Base-by-base conservation (phyloP, 2,113 vertebrate species). In the Oryzias celebensis region DNA sequence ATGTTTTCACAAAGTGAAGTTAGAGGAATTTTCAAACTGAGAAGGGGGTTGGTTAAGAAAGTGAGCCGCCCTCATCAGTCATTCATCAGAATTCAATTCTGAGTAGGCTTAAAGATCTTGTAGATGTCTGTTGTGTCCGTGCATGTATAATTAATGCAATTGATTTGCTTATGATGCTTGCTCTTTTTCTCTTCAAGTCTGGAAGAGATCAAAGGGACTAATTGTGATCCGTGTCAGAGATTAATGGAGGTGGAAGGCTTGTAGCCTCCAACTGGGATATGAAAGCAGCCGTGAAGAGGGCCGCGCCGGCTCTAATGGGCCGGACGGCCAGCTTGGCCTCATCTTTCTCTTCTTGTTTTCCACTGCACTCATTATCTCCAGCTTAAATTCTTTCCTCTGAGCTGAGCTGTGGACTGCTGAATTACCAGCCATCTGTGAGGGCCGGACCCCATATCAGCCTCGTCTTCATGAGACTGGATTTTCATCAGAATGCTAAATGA, bases 221-320 rank as follows among this genome's bases (percentile, higher is more conserved):
- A 90, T 86, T 88, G 90, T 88, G 86, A 89, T 89, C 81, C 69
- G 87, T 89, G 87, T 89, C 86, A 80, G 86, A 89, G 88, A 89
- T 91, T 87, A 90, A 90, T 87, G 85, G 75, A 89, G 85, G 84
- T 82, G 76, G 45, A 42, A 80, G 75, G 75, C 73, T 58, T 61
- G 23, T 17, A 58, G 71, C 69, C 80, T 83, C 66, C 69, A 31
- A 65, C 41, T 71, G 82, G 78, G 84, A 77, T 74, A 71, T 78
- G 78, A 75, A 89, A 89, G 77, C 90, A 88, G 86, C 85, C 82
- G 88, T 76, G 84, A 70, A 71, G 78, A 67, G 83, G 71, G 62
- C 74, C 60, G 68, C 52, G 44, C 24, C 61, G 67, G 48, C 82
- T 73, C 86, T 87, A 87, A 88, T 88, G 83, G 84, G 85, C 83